Evolutionary conservation across 1,140 invertebrate species (phyloP).

Genomic region (Nilaparvata lugens): DNA sequence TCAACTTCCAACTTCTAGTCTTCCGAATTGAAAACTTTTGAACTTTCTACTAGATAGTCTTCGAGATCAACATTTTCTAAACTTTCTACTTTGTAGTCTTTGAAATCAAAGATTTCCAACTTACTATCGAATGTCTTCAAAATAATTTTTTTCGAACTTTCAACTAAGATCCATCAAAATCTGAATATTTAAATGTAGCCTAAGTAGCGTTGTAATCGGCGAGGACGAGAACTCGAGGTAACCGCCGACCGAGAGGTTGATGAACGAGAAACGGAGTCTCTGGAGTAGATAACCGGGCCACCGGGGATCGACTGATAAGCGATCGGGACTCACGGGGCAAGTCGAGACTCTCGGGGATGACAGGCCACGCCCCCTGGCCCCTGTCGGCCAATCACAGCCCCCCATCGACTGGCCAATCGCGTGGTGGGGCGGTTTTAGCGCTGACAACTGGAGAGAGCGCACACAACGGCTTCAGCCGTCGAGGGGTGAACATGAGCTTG

Average conservation of each 20-base stretch:
- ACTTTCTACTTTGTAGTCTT: too few relatives aligned
- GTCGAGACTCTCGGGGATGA: neutral
- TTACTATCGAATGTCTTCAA: too few relatives aligned
- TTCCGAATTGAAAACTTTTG: too few relatives aligned
- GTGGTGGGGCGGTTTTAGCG: neutral
- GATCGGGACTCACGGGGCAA: slow-evolving; percentile 11
- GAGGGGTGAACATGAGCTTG: neutral
- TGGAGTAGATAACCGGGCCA: slow-evolving; percentile 11
- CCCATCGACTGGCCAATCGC: slow-evolving; percentile 7
- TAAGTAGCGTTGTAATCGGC: neutral
- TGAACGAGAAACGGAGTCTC: slow-evolving; percentile 14
- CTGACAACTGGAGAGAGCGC: neutral
- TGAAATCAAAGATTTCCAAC: too few relatives aligned
- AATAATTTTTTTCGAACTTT: too few relatives aligned
- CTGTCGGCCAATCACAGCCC: slow-evolving; percentile 1
- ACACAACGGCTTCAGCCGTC: neutral
- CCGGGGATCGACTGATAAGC: slow-evolving; percentile 16
- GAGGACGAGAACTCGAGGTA: slow-evolving; percentile 6
- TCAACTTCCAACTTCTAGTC: too few relatives aligned
- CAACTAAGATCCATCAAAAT: too few relatives aligned
- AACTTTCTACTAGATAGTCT: too few relatives aligned
- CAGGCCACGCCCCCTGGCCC: neutral
- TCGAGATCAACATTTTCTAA: too few relatives aligned
- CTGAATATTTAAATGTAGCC: too few relatives aligned
- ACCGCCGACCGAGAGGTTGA: slow-evolving; percentile 7